Conservation (phyloP, 2,113 vertebrate species). For the Vidua chalybeata region DNA sequence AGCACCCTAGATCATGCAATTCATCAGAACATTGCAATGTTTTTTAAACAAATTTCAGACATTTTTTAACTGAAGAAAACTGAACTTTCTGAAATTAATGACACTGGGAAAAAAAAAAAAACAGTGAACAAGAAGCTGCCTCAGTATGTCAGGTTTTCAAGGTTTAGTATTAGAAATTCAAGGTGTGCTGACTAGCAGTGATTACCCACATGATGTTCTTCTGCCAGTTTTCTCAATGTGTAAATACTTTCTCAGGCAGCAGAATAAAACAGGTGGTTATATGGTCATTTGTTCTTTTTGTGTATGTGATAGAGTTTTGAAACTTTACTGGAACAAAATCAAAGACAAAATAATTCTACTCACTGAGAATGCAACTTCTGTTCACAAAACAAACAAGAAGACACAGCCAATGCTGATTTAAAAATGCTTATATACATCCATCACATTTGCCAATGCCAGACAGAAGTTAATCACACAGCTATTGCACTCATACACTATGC, state of each 20-base stretch:
- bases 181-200: neutral
- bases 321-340: neutral
- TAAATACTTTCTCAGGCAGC: neutral
- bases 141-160: neutral
- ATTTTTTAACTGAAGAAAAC: neutral
- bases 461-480: neutral
- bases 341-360: neutral
- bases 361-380: neutral
- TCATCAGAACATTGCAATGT: neutral
- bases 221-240: neutral
- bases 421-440: neutral
- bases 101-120: neutral
- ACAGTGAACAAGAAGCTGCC: neutral
- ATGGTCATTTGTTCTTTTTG: neutral
- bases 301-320: neutral
- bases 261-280: neutral
- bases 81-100: neutral
- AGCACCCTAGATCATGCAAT: neutral
- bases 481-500: neutral
- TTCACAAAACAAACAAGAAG: neutral
- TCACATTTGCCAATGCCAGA: neutral
- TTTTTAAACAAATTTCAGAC: neutral
- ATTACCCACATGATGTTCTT: neutral
- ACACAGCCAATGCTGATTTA: neutral
- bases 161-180: neutral